phyloP scores from a whole-genome alignment of 1,140 invertebrate genomes.

The Lineus longissimus region DNA sequence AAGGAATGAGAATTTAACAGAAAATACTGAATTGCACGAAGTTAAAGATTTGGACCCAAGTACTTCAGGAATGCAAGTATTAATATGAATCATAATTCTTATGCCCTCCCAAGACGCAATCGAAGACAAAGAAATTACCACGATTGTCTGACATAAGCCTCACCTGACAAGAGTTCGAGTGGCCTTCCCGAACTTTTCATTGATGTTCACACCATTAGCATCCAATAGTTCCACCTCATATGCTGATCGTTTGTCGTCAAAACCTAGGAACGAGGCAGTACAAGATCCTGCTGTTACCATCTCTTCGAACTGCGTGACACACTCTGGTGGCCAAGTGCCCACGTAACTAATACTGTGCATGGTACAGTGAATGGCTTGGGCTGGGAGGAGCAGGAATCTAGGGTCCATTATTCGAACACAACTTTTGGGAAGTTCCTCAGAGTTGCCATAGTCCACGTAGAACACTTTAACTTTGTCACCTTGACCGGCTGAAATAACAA shows the following conservation, averaged over 20 bases:
- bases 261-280: background rate
- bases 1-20: too few species aligned
- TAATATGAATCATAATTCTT: too few species aligned
- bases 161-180: too few species aligned
- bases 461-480: conserved; percentile 65
- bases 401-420: conserved; percentile 40
- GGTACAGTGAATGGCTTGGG: conserved; percentile 73
- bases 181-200: conserved; percentile 26
- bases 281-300: conserved; percentile 31
- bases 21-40: too few species aligned
- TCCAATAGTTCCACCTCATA: conserved; percentile 28
- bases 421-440: conserved; percentile 42
- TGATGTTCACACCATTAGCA: conserved; percentile 29
- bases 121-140: too few species aligned
- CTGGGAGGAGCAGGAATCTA: conserved; percentile 61
- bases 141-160: too few species aligned
- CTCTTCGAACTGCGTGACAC: conserved; percentile 43
- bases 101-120: too few species aligned
- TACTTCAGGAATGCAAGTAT: too few species aligned
- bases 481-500: conserved; percentile 24
- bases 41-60: too few species aligned
- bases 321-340: conserved; percentile 39
- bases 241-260: background rate
- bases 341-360: conserved; percentile 50
- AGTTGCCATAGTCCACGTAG: conserved; percentile 80